Evolutionary conservation across 2,888 invertebrate genomes (phyloP).

Genomic region (Elgonia sp.): DNA sequence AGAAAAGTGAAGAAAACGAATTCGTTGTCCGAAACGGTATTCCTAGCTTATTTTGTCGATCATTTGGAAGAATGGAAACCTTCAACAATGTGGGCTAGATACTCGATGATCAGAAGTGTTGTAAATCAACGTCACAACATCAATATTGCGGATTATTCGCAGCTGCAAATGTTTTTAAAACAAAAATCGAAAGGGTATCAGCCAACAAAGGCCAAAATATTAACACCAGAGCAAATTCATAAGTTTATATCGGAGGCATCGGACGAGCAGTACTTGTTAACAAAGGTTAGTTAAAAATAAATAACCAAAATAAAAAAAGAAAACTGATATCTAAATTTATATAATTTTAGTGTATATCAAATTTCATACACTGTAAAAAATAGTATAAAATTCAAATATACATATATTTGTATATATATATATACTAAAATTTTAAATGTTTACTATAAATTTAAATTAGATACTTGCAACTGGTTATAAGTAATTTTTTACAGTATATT

Average conservation of each 20-base stretch:
- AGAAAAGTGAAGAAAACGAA: too few species aligned
- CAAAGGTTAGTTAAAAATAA: conserved; percentile 32
- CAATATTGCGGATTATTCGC: conserved; percentile 19
- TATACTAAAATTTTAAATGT: too few species aligned
- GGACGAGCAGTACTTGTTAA: conserved; percentile 20
- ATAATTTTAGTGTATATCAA: neutral
- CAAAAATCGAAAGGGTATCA: conserved; percentile 33
- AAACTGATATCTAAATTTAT: neutral
- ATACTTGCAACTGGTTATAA: too few species aligned
- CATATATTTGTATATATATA: too few species aligned
- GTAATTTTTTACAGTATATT: too few species aligned
- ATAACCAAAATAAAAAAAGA: neutral
- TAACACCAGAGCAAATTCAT: conserved; percentile 9
- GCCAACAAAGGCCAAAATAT: neutral
- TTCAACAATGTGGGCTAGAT: conserved; percentile 35
- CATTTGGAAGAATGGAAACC: neutral
- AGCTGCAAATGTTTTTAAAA: conserved; percentile 9
- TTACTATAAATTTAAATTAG: too few species aligned
- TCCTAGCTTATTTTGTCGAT: too few species aligned
- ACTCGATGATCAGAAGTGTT: conserved; percentile 30
- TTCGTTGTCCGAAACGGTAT: too few species aligned
- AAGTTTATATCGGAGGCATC: neutral
- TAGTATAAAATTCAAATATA: too few species aligned
- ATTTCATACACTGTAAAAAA: neutral
- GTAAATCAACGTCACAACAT: conserved; percentile 4